A percentile compares a stretch with the other conserved stretches of the same genome.
phyloP scores from a whole-genome alignment of 2,113 vertebrate species.

The Daphoenositta chrysoptera region DNA sequence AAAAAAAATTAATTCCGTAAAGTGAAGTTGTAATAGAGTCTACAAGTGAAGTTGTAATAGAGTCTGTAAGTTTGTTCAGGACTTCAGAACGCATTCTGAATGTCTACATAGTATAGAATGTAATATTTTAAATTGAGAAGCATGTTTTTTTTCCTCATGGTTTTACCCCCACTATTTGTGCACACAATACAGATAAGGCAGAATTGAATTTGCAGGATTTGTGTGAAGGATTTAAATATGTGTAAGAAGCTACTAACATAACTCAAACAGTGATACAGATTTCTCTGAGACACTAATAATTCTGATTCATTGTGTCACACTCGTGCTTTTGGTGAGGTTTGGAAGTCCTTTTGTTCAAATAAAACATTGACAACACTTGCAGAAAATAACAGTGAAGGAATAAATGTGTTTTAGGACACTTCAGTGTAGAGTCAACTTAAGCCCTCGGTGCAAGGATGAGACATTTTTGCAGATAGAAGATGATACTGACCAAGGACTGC shows the following conservation, averaged over 20 bases:
- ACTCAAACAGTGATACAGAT: not conserved
- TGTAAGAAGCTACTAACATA: not conserved
- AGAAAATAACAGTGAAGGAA: not conserved
- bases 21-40: not conserved
- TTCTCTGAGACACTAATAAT: not conserved
- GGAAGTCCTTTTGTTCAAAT: not conserved
- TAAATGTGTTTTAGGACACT: not conserved
- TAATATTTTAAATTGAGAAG: not conserved
- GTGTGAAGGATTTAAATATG: not conserved
- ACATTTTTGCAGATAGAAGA: not conserved
- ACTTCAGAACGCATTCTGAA: not conserved
- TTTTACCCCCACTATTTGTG: not conserved
- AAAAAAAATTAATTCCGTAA: not conserved
- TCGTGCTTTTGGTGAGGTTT: not conserved
- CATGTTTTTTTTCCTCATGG: rapidly evolving
- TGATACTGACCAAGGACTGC: not conserved
- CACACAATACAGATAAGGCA: not conserved
- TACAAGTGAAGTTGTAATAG: not conserved
- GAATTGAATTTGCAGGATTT: not conserved
- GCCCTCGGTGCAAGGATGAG: not conserved
- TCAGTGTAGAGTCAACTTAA: not conserved
- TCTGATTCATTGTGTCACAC: not conserved
- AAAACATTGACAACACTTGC: not conserved
- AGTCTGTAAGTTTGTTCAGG: not conserved
- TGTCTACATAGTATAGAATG: not conserved